Conservation (phyloP, 2,888 invertebrate species). For the Caenorhabditis angaria region DNA sequence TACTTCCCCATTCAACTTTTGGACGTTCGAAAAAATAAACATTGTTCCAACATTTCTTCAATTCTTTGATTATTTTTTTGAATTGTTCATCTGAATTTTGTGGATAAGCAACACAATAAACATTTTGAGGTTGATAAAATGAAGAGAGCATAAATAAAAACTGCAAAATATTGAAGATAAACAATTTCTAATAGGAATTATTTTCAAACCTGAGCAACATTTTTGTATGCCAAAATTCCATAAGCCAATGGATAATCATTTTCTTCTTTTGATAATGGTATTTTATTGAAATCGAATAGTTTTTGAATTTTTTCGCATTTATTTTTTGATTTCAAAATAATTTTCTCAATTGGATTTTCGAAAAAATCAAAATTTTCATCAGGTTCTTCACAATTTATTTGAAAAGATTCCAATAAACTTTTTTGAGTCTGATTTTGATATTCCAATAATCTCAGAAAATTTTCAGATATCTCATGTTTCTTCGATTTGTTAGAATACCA, state of each 20-base stretch:
- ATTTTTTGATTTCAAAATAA: constrained; percentile 12
- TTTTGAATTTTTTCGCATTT: constrained; percentile 31
- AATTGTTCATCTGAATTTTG: constrained; percentile 47
- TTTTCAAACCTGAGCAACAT: constrained; percentile 34
- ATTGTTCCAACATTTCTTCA: constrained; percentile 57
- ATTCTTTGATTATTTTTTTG: constrained; percentile 38
- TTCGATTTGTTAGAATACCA: too few species aligned
- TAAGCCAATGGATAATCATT: constrained; percentile 38
- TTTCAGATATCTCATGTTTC: too few species aligned
- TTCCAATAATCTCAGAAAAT: too few species aligned
- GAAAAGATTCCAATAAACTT: neutral
- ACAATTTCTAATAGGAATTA: neutral
- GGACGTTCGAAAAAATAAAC: constrained; percentile 58
- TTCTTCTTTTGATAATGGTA: constrained; percentile 36
- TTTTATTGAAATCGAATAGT: constrained; percentile 20
- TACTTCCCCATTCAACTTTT: constrained; percentile 44
- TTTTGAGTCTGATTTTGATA: too few species aligned
- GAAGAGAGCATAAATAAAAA: constrained; percentile 57
- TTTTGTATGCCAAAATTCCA: constrained; percentile 41
- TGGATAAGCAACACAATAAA: constrained; percentile 62
- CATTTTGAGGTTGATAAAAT: constrained; percentile 66
- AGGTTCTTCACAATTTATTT: neutral
- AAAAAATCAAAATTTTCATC: neutral
- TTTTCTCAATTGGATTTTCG: constrained; percentile 15
- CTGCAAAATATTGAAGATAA: constrained; percentile 29